Conservation (phyloP, 2,888 invertebrate genomes). For the Megaustenia siamemsis region DNA sequence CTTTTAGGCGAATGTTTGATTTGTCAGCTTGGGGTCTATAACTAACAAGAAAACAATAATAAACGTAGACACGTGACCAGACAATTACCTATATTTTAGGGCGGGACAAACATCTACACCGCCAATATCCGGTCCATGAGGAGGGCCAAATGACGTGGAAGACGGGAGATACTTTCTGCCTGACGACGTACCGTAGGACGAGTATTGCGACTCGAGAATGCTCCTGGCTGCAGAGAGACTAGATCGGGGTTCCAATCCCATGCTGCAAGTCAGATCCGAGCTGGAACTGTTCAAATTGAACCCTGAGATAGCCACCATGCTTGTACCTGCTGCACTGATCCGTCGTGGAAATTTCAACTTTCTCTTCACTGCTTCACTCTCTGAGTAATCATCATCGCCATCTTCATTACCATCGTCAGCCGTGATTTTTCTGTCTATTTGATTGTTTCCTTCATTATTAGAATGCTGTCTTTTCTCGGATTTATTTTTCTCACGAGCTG, state of each 20-base stretch:
- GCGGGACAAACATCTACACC: conserved; percentile 25
- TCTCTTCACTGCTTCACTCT: background rate
- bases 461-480: background rate
- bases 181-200: background rate
- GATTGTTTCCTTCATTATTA: background rate
- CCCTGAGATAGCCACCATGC: background rate
- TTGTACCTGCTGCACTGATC: background rate
- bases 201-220: conserved; percentile 23
- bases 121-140: conserved; percentile 10
- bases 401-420: background rate
- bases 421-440: background rate
- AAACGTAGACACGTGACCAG: too few relatives aligned
- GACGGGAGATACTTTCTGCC: conserved; percentile 6
- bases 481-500: background rate
- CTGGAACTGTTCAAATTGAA: conserved; percentile 18
- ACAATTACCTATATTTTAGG: conserved; percentile 36
- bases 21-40: too few relatives aligned
- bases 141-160: conserved; percentile 8
- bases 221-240: conserved; percentile 6
- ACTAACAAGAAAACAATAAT: too few relatives aligned
- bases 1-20: too few relatives aligned
- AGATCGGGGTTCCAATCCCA: conserved; percentile 10
- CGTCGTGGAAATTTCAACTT: background rate
- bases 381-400: conserved; percentile 9
- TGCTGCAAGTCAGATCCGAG: background rate